Conservation (phyloP, 2,113 vertebrate species). For the Pelodiscus sinensis region DNA sequence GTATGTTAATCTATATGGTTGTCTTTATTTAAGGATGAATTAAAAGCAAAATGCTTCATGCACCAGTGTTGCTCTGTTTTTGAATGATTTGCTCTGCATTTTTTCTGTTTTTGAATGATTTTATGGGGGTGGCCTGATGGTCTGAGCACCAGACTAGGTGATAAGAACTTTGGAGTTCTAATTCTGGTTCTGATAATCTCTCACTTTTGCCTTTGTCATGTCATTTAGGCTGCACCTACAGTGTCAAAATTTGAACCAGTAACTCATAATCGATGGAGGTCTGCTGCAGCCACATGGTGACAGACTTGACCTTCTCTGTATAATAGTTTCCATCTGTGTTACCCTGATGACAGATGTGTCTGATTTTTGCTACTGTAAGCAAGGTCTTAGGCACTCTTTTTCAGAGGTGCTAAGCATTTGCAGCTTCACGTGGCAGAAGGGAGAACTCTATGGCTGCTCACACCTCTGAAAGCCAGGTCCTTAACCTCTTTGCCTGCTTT, state of each 20-base stretch:
- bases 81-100: neutral
- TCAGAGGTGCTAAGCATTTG: neutral
- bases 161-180: fast-evolving
- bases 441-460: neutral
- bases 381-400: neutral
- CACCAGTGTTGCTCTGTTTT: fast-evolving
- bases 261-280: slow-evolving; percentile 35
- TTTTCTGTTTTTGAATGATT: neutral
- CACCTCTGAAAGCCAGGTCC: neutral
- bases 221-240: slow-evolving; percentile 4
- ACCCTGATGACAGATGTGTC: slow-evolving; percentile 4
- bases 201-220: neutral
- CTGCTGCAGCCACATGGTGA: slow-evolving; percentile 11
- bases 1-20: fast-evolving
- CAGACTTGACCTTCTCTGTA: slow-evolving; percentile 26
- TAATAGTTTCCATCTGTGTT: slow-evolving; percentile 52
- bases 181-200: neutral
- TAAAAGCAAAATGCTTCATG: neutral
- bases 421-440: neutral
- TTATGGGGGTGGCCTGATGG: neutral
- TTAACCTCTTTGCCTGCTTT: slow-evolving; percentile 28
- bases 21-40: fast-evolving
- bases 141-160: neutral
- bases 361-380: slow-evolving; percentile 46
- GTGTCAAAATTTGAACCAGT: fast-evolving